Base-by-base conservation (phyloP, 2,113 vertebrate species). In the Poeciliopsis occidentalis region DNA sequence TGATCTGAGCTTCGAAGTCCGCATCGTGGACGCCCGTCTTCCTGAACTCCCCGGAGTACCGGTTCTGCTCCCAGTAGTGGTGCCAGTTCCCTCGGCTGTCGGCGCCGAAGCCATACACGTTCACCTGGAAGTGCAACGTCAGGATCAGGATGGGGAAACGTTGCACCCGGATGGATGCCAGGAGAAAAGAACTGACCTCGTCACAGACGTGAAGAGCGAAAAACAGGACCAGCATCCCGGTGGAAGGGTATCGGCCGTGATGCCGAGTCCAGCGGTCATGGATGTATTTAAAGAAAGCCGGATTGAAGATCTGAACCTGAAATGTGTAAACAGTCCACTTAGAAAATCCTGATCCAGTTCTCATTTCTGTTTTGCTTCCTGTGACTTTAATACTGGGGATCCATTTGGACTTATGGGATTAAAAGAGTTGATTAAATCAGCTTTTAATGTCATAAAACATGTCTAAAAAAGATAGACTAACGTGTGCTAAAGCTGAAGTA, bases 41-140 rank as follows among this genome's bases (percentile, higher is more conserved):
- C 60, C 97, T 92, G 93, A 99, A 99, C 91, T 99, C 98, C 31
- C 98, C 97, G 0, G 97, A 97, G 1, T 98, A 99, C 76, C 97
- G 96, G 92, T 99, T 99, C 88, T 99, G 97, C 89, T 98, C 97
- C 97, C 97, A 99, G 93, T 99, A 99, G 92, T 99, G 97, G 90
- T 99, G 98, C 98, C 97, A 98, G 94, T 98, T 98, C 29, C 98
- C 97, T 0, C 96, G 94, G 79, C 95, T 95, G 94, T 99, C 97
- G 0, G 97, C 97, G 0, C 97, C 97, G 0, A 99, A 99, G 10
- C 98, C 98, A 2, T 97, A 99, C 85, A 99, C 97, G 37, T 99
- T 98, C 84, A 99, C 98, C 98, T 99, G 85, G n/a, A 65, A 34
- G 27, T 12, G 76, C 26, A 75, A 70, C 11, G 0, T 7, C 22